Evolutionary conservation across 2,113 vertebrate genomes (phyloP).

Genomic region (Aptenodytes forsteri): DNA sequence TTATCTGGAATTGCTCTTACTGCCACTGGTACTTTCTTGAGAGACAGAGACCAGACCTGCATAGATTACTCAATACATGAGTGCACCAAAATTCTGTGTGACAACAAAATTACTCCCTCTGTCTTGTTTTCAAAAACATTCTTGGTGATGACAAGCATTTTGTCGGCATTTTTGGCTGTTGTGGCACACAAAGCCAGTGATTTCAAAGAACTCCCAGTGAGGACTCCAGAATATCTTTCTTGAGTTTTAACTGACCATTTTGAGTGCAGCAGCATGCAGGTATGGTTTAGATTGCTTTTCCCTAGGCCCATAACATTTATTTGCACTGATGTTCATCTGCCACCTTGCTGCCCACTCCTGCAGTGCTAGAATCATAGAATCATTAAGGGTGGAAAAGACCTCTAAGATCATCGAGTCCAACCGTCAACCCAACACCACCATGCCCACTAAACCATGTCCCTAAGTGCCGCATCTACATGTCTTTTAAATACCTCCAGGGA

Average conservation of each 20-base stretch:
- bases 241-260: background rate
- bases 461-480: no score
- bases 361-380: no score
- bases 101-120: background rate
- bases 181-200: background rate
- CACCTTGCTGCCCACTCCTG: background rate
- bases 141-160: background rate
- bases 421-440: no score
- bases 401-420: no score
- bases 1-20: background rate
- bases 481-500: no score
- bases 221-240: no score
- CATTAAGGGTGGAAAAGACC: no score
- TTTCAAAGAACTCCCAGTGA: background rate
- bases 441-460: no score
- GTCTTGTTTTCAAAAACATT: background rate
- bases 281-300: background rate
- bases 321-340: background rate
- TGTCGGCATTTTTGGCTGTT: background rate
- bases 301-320: background rate
- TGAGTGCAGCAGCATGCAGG: background rate
- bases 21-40: background rate
- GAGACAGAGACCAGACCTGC: background rate
- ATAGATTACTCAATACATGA: background rate
- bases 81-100: background rate